Evolutionary conservation across 2,888 invertebrate species (phyloP), one percentile per base, ranked within the genome.

Genomic region (Tribolium freemani): DNA sequence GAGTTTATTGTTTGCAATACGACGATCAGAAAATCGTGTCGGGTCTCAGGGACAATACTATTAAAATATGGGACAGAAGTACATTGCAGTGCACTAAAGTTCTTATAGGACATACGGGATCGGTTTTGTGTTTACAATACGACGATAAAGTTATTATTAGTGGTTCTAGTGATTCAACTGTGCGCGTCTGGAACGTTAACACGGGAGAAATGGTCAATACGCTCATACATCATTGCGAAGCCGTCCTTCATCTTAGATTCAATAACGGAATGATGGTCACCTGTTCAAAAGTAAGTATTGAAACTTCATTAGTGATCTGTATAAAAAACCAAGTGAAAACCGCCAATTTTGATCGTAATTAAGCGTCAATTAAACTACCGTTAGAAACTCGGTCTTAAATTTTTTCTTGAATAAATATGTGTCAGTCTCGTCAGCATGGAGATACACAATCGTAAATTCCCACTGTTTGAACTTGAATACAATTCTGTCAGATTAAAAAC

Each of bases 181-280:
- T 99, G 48, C 92, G 99, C 64, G 99, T 99, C 21, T 99, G 99
- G 99, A 97, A 98, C 87, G 98, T 99, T 1, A 91, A 91, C 81
- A 94, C 95, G 0, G 99, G 99, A 1, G 97, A 96, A 84, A 97
- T 99, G 96, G 93, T 98, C 71, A 99, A 98, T 87, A 99, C 99
- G 0, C 91, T 99, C 76, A 98, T 99, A 83, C 99, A 99, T 88
- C 99, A 99, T 87, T 98, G 98, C 87, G 99, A 99, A 88, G 99
- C 99, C 64, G 99, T 99, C 76, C 90, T 99, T 77, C 99, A 99
- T 91, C 91, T 99, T 78, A 89, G 99, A 76, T 99, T 99, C 88
- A 96, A 96, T 86, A 98, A 99, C 86, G 99, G 99, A 66, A 98
- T 99, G 94, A 99, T 99, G 98, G 99, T 99, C 81, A 99, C 99